Evolutionary conservation across 1,140 invertebrate genomes (phyloP).

Genomic region (Anadara kagoshimensis): DNA sequence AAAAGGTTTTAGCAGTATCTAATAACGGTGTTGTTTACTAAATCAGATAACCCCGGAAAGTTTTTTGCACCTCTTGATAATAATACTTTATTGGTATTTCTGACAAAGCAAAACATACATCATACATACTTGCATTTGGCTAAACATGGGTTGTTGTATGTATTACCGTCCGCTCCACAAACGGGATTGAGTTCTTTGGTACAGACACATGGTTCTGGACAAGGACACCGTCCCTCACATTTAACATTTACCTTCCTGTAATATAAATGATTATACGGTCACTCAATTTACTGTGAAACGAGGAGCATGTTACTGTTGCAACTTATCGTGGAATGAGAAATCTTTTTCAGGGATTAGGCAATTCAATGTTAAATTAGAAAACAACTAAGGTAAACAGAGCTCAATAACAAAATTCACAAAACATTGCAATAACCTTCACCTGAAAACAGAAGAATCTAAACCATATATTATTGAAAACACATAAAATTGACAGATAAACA

Average conservation of each 20-base stretch:
- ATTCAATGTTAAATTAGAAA: no score
- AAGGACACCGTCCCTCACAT: slow-evolving; percentile 2
- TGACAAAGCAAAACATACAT: not conserved
- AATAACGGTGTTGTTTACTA: not conserved
- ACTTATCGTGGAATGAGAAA: no score
- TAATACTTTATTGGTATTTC: not conserved
- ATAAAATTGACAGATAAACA: no score
- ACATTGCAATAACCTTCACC: no score
- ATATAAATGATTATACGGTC: no score
- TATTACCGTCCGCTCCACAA: not conserved
- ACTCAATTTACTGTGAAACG: no score
- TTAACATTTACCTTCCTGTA: not conserved
- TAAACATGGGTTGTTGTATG: not conserved
- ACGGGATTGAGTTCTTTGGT: not conserved
- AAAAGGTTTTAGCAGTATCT: not conserved
- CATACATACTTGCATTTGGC: slow-evolving; percentile 6
- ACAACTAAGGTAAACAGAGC: no score
- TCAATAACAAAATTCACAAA: no score
- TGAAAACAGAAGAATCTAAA: no score
- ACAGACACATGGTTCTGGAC: slow-evolving; percentile 1
- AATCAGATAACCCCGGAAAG: not conserved
- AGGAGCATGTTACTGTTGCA: no score
- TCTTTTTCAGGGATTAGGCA: no score
- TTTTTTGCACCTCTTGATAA: not conserved
- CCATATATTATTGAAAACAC: no score